Percentiles rank a stretch among this genome's conserved stretches.
Evolutionary conservation across 2,888 invertebrate genomes (phyloP).

Genomic region (Cheilosia vernalis): DNA sequence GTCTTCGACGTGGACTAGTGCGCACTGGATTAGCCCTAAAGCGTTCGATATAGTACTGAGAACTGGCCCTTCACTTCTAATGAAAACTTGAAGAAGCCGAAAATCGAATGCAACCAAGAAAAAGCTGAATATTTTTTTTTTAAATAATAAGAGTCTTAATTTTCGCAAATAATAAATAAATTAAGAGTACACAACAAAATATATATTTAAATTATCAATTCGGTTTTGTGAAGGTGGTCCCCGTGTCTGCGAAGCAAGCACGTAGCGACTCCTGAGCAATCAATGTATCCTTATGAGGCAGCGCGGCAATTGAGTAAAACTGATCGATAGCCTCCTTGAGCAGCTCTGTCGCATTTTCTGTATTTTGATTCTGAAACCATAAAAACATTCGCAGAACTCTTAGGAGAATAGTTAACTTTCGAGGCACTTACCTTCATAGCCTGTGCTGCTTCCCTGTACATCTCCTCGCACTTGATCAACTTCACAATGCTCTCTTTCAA

Average conservation of each 20-base stretch:
- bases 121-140: not conserved
- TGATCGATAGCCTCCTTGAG: conserved; percentile 86
- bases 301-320: conserved; percentile 86
- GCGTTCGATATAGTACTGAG: no score
- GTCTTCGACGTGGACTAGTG: no score
- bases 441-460: conserved; percentile 84
- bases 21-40: no score
- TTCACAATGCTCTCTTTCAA: conserved; percentile 83
- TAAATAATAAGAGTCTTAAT: conserved; percentile 8
- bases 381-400: not conserved
- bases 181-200: conserved; percentile 15
- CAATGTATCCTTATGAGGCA: conserved; percentile 88
- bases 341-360: conserved; percentile 84
- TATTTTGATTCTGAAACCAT: conserved; percentile 85
- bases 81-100: no score
- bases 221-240: conserved; percentile 80
- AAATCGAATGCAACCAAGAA: no score
- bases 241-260: conserved; percentile 86
- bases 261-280: conserved; percentile 89
- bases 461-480: conserved; percentile 84
- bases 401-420: not conserved
- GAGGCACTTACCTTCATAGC: conserved; percentile 78
- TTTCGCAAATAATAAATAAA: no score
- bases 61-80: no score
- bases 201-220: not conserved